Evolutionary conservation across 2,888 invertebrate genomes (phyloP), one percentile per base, ranked within the genome.

Genomic region (Eustalomyia histrio): DNA sequence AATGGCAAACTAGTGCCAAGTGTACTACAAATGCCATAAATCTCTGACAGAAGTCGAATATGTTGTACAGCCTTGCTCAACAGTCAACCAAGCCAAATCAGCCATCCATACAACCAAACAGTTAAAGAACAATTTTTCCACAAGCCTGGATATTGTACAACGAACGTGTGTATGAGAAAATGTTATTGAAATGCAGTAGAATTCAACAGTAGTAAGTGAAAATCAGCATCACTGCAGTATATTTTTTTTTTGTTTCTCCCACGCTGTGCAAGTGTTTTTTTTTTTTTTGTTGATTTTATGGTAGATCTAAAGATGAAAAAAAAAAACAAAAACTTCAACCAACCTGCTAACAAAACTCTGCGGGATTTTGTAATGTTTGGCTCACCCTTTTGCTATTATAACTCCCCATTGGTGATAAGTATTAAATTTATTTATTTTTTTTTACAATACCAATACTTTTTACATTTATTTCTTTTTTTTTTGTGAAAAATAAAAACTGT

Each of bases 21-120:
- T 79, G 84, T 85, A 72, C 80, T 82, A 81, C 80, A 83, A 83
- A 81, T 73, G 84, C 83, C 83, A 85, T 85, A 85, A 85, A 85
- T 85, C 85, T 85, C 76, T 79, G 75, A 65, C 85, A 85, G 84
- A 83, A 85, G 82, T 83, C 78, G 81, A 74, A 79, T 78, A 80
- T 82, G 76, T 80, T 74, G 78, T 72, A 76, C 67, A 76, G 80
- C 67, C 64, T 71, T 74, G 76, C 68, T 75, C 63, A 21, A 33
- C 55, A 73, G 47, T 57, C 55, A 33, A 35, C 57, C 60, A 33
- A 55, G 57, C 50, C 47, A 63, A 43, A 65, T n/a, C 60, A 67
- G 55, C 47, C 57, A 63, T 64, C 64, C 64, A 74, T 50, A 33
- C 9, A n/a, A 16, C 64, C 64, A 74, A 55, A 33, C 9, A n/a